Evolutionary conservation across 2,797 vertebrate genomes (phyloP), one percentile per base, ranked within the genome.

Genomic region (Synaphobranchus kaupii): DNA sequence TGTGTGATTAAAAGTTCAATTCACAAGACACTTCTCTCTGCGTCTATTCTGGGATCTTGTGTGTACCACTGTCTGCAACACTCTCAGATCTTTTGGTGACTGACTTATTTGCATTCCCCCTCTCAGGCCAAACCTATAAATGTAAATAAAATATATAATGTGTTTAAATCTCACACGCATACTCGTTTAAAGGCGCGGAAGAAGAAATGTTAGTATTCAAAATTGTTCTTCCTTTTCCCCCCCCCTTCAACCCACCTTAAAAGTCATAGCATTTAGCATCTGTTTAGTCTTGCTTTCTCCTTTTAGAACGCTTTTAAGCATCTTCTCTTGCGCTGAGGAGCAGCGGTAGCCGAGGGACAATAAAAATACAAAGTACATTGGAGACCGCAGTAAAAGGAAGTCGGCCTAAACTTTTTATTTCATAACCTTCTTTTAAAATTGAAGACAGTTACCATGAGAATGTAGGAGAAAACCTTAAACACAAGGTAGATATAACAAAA

Each of bases 261-360:
- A 83, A 87, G 83, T 84, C 81, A 47, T 80, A 84, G 50, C 87
- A 80, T 84, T 87, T 56, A 84, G 82, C 86, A 83, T 63, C 68
- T 68, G 83, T 84, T 78, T 82, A 78, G 68, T 78, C 48, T 44
- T 50, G 60, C 50, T 31, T 85, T 86, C 17, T 44, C 54, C 47
- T 84, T 84, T 76, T 58, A 84, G 81, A 84, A 87, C 12, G 39
- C 86, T 87, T 87, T 87, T 34, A 78, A 84, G 83, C 73, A 52
- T 48, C 56, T 87, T 87, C 54, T 68, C 12, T 56, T 20, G 20
- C 52, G 50, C 50, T 84, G 68, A 84, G 50, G 83, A 87, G 83
- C 87, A 13, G 7, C 3, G 0, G 4, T 85, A 87, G 87, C 87
- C 73, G 76, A 78, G 2, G 83, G 87, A 52, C 54, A 44, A 28